phyloP scores from a whole-genome alignment of 2,888 invertebrate species.

The Pseudolycoriella hygida region DNA sequence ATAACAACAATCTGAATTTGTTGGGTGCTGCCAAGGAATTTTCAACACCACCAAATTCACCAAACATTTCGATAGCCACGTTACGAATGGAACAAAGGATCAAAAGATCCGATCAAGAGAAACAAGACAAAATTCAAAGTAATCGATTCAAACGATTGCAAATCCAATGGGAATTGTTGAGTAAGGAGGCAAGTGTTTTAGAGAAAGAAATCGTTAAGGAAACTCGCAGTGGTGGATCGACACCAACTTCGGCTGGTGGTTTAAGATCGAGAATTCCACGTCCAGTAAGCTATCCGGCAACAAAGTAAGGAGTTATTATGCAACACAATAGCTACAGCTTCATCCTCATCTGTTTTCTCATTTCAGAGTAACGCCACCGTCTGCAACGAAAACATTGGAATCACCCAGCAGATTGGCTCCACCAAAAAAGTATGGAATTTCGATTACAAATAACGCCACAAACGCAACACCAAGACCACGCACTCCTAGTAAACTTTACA shows the following conservation, averaged over 20 bases:
- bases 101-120: conserved; percentile 13
- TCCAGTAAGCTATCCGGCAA: conserved; percentile 29
- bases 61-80: conserved; percentile 35
- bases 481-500: conserved; percentile 22
- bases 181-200: conserved; percentile 26
- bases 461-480: conserved; percentile 16
- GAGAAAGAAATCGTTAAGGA: conserved; percentile 23
- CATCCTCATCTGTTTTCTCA: conserved; percentile 1
- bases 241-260: conserved; percentile 25
- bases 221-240: conserved; percentile 26
- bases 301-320: conserved; percentile 20
- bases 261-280: conserved; percentile 27
- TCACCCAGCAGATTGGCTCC: conserved; percentile 28
- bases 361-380: conserved; percentile 10
- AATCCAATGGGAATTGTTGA: conserved; percentile 30
- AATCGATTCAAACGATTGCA: conserved; percentile 29
- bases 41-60: conserved; percentile 55
- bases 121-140: conserved; percentile 26
- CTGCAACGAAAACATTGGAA: conserved; percentile 18
- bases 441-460: conserved; percentile 13
- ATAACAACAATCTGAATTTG: conserved; percentile 10
- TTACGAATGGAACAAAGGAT: conserved; percentile 10
- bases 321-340: too few relatives aligned
- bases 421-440: conserved; percentile 24
- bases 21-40: conserved; percentile 21